A percentile compares a stretch with the other conserved stretches of the same genome.
phyloP scores from a whole-genome alignment of 2,888 invertebrate species.

The Eupithecia dodoneata region DNA sequence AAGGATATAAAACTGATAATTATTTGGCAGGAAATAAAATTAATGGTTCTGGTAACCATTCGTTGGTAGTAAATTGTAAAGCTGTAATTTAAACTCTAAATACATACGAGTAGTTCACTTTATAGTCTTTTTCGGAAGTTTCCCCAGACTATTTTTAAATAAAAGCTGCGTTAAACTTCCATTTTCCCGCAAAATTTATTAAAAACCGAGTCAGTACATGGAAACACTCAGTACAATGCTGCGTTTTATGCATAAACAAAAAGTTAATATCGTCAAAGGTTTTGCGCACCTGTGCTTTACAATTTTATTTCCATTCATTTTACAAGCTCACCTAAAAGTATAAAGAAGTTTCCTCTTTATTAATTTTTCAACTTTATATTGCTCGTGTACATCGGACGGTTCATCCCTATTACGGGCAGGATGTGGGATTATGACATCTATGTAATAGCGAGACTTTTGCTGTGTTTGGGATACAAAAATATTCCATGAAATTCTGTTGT shows the following conservation, averaged over 20 bases:
- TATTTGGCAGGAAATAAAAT: not conserved
- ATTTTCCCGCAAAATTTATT: constrained; percentile 28
- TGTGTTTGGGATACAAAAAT: constrained; percentile 23
- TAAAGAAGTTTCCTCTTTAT: constrained; percentile 82
- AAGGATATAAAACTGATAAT: not conserved
- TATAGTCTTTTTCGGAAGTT: constrained; percentile 4
- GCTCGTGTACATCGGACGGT: constrained; percentile 75
- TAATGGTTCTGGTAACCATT: not conserved
- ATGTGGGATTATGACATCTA: constrained; percentile 44
- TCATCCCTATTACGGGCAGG: constrained; percentile 65
- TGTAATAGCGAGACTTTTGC: constrained; percentile 23
- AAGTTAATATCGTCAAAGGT: constrained; percentile 83
- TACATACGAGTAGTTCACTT: not conserved
- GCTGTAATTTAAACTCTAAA: not conserved
- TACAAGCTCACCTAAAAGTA: constrained; percentile 82
- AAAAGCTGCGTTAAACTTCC: constrained; percentile 8
- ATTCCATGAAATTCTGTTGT: constrained; percentile 8
- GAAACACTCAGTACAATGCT: constrained; percentile 55
- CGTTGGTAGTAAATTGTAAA: not conserved
- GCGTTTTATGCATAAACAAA: constrained; percentile 73
- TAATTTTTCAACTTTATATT: constrained; percentile 85
- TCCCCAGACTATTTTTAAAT: constrained; percentile 10
- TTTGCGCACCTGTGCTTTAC: constrained; percentile 81
- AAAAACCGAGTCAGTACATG: constrained; percentile 41
- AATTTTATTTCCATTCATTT: constrained; percentile 84